Base-by-base conservation (phyloP, 2,797 vertebrate genomes). In the Typhlichthys subterraneus region DNA sequence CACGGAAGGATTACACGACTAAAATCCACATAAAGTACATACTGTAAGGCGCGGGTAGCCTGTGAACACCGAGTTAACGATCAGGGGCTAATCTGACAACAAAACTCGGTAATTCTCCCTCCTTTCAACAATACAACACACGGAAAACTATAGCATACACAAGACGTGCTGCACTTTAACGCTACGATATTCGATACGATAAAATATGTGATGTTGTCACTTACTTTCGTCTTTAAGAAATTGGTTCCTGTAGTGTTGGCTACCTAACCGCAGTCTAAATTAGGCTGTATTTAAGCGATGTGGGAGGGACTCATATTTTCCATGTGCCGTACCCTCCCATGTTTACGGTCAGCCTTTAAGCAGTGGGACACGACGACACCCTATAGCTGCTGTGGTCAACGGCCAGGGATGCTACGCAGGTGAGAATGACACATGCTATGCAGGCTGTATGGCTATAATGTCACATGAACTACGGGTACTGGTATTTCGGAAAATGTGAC, bases 281-380 rank as follows among this genome's bases (percentile, higher is more conserved):
- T 12, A 19, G 51, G 48, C 23, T 62, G 58, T 74, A 13, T 59
- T 77, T 64, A 70, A 63, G 2, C 33, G 4, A 1, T 1, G 79
- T 85, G 87, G 90, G 87, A 73, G 85, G 89, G 77, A 75, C 84
- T 69, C 78, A 72, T 17, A 80, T 38, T 85, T 87, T 89, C 85
- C 85, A 81, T 68, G 12, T 12, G 45, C 5, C 29, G 66, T 29
- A 58, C 59, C 69, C 79, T 65, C 80, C 79, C 73, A 69, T 50
- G 4, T 3, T 23, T 0, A 9, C 33, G 14, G 45, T 31, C 33
- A 46, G 6, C n/a, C 23, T 23, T 5, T 12, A 4, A 3, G 1
- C 10, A 13, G 2, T 69, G 61, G 23, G 23, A 23, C 23, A 68
- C 67, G 42, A 23, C 23, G 8, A 12, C 3, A 12, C 13, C 45